phyloP scores from a whole-genome alignment of 2,113 vertebrate species.

The Ptychochromis oligacanthus region DNA sequence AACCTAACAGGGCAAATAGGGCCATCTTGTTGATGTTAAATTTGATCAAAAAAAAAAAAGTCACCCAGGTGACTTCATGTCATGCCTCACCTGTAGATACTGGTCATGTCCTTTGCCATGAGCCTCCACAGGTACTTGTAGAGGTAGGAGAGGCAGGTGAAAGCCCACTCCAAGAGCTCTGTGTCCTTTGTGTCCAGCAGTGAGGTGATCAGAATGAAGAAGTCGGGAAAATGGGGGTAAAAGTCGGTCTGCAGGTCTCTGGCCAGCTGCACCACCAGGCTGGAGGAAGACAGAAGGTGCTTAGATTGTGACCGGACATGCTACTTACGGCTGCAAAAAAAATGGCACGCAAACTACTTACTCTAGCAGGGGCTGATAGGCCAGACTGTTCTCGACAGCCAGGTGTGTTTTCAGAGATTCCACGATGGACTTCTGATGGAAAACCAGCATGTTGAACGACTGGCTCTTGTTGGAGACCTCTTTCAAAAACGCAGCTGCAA shows the following conservation, averaged over 20 bases:
- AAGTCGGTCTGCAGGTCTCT: constrained; percentile 96
- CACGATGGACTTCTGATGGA: constrained; percentile 90
- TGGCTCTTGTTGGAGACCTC: constrained; percentile 92
- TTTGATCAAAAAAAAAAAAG: not conserved
- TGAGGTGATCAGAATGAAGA: constrained; percentile 88
- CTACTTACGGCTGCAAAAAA: not conserved
- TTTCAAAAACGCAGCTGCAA: constrained; percentile 86
- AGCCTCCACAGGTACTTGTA: constrained; percentile 97
- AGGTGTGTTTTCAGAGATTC: constrained; percentile 91
- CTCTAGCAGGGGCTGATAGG: constrained; percentile 93
- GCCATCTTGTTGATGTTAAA: not conserved
- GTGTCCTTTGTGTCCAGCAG: constrained; percentile 94
- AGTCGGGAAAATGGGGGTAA: constrained; percentile 94
- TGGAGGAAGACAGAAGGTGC: constrained; percentile 53
- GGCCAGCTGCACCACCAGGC: constrained; percentile 94
- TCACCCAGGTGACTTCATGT: not conserved
- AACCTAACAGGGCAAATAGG: not conserved
- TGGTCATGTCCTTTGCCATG: constrained; percentile 94
- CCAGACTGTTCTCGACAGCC: constrained; percentile 85
- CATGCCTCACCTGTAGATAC: constrained; percentile 88
- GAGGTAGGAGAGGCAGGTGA: constrained; percentile 93
- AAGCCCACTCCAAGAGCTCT: constrained; percentile 92
- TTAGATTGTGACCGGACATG: not conserved
- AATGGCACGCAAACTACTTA: constrained; percentile 72
- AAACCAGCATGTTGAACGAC: constrained; percentile 95